Base-by-base conservation (phyloP, 1,140 invertebrate species). In the Linepithema humile region DNA sequence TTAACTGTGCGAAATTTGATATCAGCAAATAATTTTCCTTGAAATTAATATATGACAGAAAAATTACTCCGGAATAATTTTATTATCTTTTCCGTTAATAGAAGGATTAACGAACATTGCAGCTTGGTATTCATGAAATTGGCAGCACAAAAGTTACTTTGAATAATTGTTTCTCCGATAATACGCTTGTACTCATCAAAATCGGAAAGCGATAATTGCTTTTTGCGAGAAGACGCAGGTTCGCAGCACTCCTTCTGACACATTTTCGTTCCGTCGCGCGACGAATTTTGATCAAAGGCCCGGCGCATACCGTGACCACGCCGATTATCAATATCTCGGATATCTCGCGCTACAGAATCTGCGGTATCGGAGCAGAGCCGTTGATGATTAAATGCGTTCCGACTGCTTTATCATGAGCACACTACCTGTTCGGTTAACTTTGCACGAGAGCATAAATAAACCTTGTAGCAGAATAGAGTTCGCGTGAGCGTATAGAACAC, bases 371-470 rank as follows among this genome's bases (percentile, higher is more conserved):
- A 38, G 59, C 9, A 50, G 38, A 77, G 43, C 43, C n/a, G 23
- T 65, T 23, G 7, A 35, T 20, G 72, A 74, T 74, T 74, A 74
- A 74, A 74, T 74, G 59, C 20, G 20, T 43, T 40, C 43, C 15
- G 59, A 65, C 74, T 65, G 59, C 59, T 65, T 64, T 65, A 77
- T 65, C 74, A 65, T 20, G 55, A 60, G 26, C 38, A 32, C 29
- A 29, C 57, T 75, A 48, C 12, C 59, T 5, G 20, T 50, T 48
- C 59, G 20, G 40, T 35, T 77, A 59, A 65, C 29, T 65, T 77
- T 20, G 57, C 73, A 43, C 26, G 59, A 48, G n/a, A 40, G 29
- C 73, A 64, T 77, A 65, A 65, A 77, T 64, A 65, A 65, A 77
- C 60, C 65, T 50, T 77, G 74, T 38, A 65, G 43, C n/a, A 20